A percentile compares a stretch with the other conserved stretches of the same genome.
phyloP scores from a whole-genome alignment of 2,888 invertebrate genomes.

The Theodoxus fluviatilis region DNA sequence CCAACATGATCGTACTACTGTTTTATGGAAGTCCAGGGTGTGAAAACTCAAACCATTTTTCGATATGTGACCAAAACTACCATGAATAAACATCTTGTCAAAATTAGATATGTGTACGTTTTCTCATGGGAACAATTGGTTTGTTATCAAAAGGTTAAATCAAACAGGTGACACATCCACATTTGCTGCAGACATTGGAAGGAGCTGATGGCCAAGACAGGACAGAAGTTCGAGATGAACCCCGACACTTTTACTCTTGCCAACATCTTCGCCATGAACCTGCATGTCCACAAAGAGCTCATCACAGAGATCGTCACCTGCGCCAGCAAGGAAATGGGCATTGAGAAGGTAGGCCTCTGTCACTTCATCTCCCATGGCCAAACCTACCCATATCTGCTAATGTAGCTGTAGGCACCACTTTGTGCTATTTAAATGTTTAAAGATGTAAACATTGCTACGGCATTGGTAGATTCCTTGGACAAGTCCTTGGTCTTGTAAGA shows the following conservation, averaged over 20 bases:
- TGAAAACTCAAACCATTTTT: neutral
- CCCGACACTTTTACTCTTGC: slow-evolving; percentile 88
- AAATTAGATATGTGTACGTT: no score
- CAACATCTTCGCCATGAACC: slow-evolving; percentile 91
- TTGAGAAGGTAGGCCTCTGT: slow-evolving; percentile 77
- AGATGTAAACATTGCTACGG: no score
- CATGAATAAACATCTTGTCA: no score
- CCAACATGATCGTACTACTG: no score
- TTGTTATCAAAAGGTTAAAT: no score
- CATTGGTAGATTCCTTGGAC: no score
- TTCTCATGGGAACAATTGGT: no score
- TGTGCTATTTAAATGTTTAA: neutral
- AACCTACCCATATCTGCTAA: neutral
- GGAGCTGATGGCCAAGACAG: slow-evolving; percentile 85
- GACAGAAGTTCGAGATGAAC: slow-evolving; percentile 82
- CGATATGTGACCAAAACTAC: neutral
- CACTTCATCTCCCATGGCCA: no score
- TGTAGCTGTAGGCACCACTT: neutral
- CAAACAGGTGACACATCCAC: no score
- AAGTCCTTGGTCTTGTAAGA: no score
- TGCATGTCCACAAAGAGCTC: slow-evolving; percentile 81
- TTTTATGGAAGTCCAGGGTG: no score
- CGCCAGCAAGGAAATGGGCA: slow-evolving; percentile 88
- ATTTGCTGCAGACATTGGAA: slow-evolving; percentile 79
- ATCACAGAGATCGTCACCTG: slow-evolving; percentile 86